A percentile compares a stretch with the other conserved stretches of the same genome.
phyloP scores from a whole-genome alignment of 2,797 vertebrate genomes.

The Echeneis naucrates region DNA sequence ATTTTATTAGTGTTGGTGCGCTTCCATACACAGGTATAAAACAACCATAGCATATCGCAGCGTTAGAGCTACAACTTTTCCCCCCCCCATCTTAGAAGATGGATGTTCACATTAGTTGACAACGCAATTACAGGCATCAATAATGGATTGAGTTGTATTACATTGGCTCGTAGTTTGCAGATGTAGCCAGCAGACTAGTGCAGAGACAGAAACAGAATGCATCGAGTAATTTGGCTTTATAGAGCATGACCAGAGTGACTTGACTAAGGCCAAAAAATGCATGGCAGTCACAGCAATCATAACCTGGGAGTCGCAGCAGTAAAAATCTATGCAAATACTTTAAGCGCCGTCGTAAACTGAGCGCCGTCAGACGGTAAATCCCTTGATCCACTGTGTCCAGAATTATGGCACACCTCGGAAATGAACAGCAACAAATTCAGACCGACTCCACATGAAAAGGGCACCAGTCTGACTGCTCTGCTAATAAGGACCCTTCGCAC shows the following conservation, averaged over 20 bases:
- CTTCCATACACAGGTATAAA: constrained; percentile 32
- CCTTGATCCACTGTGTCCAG: constrained; percentile 49
- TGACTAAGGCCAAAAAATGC: constrained; percentile 15
- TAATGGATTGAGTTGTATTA: constrained; percentile 23
- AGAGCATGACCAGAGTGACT: not conserved
- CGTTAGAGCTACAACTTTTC: not conserved
- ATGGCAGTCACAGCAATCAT: constrained; percentile 48
- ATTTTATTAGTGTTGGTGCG: constrained; percentile 33
- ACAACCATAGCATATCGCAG: constrained; percentile 3
- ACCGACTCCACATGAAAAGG: constrained; percentile 52
- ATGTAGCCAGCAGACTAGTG: not conserved
- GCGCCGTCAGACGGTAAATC: constrained; percentile 48
- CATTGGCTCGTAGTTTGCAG: not conserved
- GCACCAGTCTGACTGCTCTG: constrained; percentile 59
- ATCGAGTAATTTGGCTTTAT: constrained; percentile 4
- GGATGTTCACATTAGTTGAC: constrained; percentile 7
- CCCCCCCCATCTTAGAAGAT: not conserved
- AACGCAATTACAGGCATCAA: constrained; percentile 11
- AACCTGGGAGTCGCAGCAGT: constrained; percentile 59
- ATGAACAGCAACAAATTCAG: constrained; percentile 51
- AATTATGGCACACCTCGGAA: constrained; percentile 37
- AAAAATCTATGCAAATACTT: constrained; percentile 68
- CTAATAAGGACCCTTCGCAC: constrained; percentile 65
- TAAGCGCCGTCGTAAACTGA: constrained; percentile 55
- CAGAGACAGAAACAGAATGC: not conserved